Percentiles rank a stretch among this genome's conserved stretches.
Conservation (phyloP, 2,113 vertebrate genomes). For the Cichladusa arquata region DNA sequence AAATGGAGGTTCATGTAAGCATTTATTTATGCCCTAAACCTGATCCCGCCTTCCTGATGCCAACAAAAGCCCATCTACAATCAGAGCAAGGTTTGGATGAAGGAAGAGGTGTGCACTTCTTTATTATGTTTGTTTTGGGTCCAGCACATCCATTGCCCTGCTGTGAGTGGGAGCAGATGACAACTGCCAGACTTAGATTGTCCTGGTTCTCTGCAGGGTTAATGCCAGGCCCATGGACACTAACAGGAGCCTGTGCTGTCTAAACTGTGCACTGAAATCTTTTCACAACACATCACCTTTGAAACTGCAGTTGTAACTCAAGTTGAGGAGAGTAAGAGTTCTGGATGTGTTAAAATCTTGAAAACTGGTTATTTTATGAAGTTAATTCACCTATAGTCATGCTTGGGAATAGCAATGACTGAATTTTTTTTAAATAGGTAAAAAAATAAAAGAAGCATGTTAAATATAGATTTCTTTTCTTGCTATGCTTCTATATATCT, state of each 20-base stretch:
- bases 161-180: neutral
- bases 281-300: neutral
- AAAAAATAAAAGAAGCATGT: neutral
- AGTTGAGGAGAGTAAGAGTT: neutral
- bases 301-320: neutral
- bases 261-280: neutral
- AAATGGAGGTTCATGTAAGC: neutral
- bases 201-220: neutral
- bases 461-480: neutral
- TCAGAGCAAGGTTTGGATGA: neutral
- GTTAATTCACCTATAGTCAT: neutral
- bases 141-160: neutral
- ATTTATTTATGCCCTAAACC: neutral
- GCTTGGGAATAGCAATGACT: neutral
- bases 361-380: neutral
- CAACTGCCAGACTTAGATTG: neutral
- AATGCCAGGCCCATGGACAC: neutral
- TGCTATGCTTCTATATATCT: neutral
- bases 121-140: neutral
- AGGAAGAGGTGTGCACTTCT: neutral
- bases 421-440: too few species aligned
- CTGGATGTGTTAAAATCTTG: neutral
- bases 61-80: accelerated
- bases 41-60: neutral
- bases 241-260: neutral